Conservation (phyloP, 2,797 vertebrate species). For the Lithobates pipiens region DNA sequence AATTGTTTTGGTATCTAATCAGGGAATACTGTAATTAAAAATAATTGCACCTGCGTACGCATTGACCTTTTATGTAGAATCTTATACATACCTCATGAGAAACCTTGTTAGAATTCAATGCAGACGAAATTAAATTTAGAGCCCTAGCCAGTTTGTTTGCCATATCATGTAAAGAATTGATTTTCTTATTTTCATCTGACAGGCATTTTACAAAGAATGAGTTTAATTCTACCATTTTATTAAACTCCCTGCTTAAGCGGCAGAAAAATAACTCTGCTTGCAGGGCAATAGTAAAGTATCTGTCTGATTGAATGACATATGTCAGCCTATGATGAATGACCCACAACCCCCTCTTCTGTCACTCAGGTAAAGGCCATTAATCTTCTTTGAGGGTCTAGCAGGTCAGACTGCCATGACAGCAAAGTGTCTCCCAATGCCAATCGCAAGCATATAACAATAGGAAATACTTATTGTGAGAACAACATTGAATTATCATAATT, state of each 20-base stretch:
- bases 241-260: conserved; percentile 85
- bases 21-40: neutral
- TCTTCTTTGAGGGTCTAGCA: conserved; percentile 96
- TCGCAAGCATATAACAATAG: conserved; percentile 70
- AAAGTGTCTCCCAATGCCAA: conserved; percentile 71
- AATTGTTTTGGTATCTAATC: neutral
- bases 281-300: conserved; percentile 68
- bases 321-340: conserved; percentile 99
- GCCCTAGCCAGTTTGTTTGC: conserved; percentile 79
- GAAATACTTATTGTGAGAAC: conserved; percentile 78
- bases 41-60: neutral
- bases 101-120: conserved; percentile 78
- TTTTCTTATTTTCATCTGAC: conserved; percentile 94
- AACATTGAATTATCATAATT: conserved; percentile 87
- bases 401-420: conserved; percentile 76
- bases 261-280: conserved; percentile 80
- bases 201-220: conserved; percentile 88
- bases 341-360: conserved; percentile 93
- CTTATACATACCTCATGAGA: neutral
- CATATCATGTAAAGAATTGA: conserved; percentile 88
- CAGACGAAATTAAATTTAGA: conserved; percentile 87
- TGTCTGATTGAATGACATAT: conserved; percentile 96
- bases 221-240: conserved; percentile 92
- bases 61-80: conserved; percentile 3
- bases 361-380: conserved; percentile 98